Evolutionary conservation across 2,113 vertebrate species (phyloP).

Genomic region (Muntiacus muntjak): DNA sequence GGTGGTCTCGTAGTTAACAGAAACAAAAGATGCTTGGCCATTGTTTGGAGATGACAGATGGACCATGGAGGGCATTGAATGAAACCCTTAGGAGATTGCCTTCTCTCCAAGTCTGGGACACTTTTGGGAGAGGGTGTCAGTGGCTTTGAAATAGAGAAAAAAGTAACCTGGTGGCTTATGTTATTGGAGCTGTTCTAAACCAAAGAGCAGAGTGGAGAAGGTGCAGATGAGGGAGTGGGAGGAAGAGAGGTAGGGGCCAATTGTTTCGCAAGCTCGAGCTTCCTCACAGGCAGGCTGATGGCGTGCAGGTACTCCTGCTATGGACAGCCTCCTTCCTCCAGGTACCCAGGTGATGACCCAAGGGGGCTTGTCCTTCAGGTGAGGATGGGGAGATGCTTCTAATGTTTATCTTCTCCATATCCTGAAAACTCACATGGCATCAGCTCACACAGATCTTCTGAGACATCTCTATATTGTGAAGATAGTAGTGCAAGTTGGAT

Average conservation of each 20-base stretch:
- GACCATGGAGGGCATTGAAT: neutral
- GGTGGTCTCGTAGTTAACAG: neutral
- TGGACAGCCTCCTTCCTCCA: neutral
- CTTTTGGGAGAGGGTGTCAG: neutral
- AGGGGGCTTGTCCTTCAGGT: neutral
- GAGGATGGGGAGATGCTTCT: neutral
- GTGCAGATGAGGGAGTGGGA: neutral
- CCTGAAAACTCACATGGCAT: neutral
- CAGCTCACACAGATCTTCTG: slow-evolving; percentile 11
- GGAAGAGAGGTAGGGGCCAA: neutral
- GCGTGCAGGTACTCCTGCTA: neutral
- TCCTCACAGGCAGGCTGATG: neutral
- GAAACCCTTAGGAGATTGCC: neutral
- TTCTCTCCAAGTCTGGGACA: neutral
- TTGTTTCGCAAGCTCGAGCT: neutral
- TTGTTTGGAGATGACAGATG: neutral
- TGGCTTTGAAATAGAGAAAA: neutral
- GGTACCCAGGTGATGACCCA: neutral
- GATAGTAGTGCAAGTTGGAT: neutral
- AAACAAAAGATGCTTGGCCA: neutral
- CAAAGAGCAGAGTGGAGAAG: neutral
- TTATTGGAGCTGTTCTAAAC: neutral
- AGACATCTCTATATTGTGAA: neutral
- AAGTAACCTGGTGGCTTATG: neutral
- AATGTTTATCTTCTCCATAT: neutral